Evolutionary conservation across 2,888 invertebrate species (phyloP), one percentile per base, ranked within the genome.

Genomic region (Scrobipalpa costella): DNA sequence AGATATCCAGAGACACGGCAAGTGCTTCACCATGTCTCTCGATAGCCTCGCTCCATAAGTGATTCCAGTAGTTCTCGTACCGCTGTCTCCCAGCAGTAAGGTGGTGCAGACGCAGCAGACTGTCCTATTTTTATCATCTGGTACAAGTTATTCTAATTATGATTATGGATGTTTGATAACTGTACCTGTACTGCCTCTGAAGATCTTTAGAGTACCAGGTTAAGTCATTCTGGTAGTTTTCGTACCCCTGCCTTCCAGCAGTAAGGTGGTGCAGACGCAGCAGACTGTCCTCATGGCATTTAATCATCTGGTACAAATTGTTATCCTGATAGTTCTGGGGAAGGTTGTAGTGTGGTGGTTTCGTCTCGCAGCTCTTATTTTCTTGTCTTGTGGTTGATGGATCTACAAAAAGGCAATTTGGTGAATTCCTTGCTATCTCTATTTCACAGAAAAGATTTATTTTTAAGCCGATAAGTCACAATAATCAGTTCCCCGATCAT

Each of bases 111-210:
- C 91, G 71, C 1, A 91, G 70, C 0, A 91, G 74, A 61, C 90
- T 90, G 72, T 91, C 90, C 64, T 91, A 90, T 90, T 72, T 90
- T 90, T 65, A 91, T 90, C 91, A 91, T 91, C 75, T 91, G 90
- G 73, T 88, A 85, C 21, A 91, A 73, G 65, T 90, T 88, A 70
- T 85, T 88, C 82, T 57, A 67, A 67, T 88, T n/a, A n/a, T n/a
- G n/a, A n/a, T n/a, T n/a, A n/a, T n/a, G n/a, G n/a, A n/a, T n/a
- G n/a, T n/a, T n/a, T n/a, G n/a, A n/a, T n/a, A n/a, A n/a, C n/a
- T n/a, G n/a, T 55, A 55, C 6, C 88, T 86, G 68, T 86, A 90
- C 8, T 83, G 89, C 34, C 89, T 75, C 69, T 86, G 90, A 8
- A 89, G 67, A 50, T 90, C 90, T 75, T 90, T 91, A n/a, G 87